phyloP scores from a whole-genome alignment of 23 tunicate genomes.

The Halocynthia roretzi region DNA sequence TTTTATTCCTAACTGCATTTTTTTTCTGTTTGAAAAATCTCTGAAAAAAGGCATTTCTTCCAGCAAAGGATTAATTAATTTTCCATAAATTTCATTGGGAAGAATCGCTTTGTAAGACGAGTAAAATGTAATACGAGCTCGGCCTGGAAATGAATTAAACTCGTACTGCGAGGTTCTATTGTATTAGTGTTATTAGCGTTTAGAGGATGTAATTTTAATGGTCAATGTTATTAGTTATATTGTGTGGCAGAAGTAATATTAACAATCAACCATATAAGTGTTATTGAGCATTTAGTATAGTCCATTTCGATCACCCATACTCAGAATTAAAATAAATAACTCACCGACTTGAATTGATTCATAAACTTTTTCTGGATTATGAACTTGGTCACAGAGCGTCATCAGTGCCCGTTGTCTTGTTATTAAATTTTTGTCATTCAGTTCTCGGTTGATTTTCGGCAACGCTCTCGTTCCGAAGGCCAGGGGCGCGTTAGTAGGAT shows the following conservation, averaged over 20 bases:
- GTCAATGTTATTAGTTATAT: neutral
- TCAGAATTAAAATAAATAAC: neutral
- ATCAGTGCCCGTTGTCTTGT: slow-evolving; percentile 71
- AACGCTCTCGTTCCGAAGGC: slow-evolving; percentile 74
- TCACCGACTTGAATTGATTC: slow-evolving; percentile 63
- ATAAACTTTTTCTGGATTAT: slow-evolving; percentile 78
- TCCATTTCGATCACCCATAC: neutral
- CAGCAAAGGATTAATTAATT: too few relatives aligned
- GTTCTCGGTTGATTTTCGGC: slow-evolving; percentile 67
- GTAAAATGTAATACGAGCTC: too few relatives aligned
- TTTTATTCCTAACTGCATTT: too few relatives aligned
- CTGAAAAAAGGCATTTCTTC: too few relatives aligned
- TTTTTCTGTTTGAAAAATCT: too few relatives aligned
- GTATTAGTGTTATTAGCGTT: too few relatives aligned
- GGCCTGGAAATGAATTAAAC: too few relatives aligned
- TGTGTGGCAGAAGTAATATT: neutral
- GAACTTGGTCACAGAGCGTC: slow-evolving; percentile 61
- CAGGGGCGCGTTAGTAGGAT: slow-evolving; percentile 67
- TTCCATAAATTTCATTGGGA: too few relatives aligned
- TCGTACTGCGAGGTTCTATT: too few relatives aligned
- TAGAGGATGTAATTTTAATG: neutral
- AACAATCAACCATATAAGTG: neutral
- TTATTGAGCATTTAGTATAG: too few relatives aligned
- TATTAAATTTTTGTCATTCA: slow-evolving; percentile 43
- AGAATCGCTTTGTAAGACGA: too few relatives aligned